Evolutionary conservation across 2,888 invertebrate species (phyloP), one percentile per base, ranked within the genome.

Genomic region (Cephonodes hylas): DNA sequence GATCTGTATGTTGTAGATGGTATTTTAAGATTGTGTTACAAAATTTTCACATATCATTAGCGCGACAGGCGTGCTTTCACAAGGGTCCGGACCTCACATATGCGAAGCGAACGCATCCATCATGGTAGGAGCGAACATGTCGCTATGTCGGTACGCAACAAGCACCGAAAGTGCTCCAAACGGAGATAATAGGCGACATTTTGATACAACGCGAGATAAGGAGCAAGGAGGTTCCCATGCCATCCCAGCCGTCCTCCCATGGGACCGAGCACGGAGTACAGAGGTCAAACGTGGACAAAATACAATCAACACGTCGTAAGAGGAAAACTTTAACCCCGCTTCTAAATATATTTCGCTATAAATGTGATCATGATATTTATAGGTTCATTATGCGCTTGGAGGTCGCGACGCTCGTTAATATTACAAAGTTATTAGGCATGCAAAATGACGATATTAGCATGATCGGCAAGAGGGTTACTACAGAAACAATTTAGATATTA

Each of bases 131-230:
- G 72, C 80, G 83, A 81, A 80, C 82, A 81, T 74, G 84, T 85
- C 81, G 84, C 81, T 81, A 83, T 79, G 83, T 84, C 84, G 83
- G 82, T 83, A 76, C 80, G 76, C 81, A 79, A 90, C 91, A 89
- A 87, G 88, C 84, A 80, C 84, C 86, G 83, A 88, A 89, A 89
- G 86, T 87, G 87, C 81, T 84, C 85, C 81, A 83, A 85, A 81
- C 81, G 75, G 79, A 91, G 92, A 92, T 92, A 91, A 91, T 91
- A 81, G 90, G 85, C 87, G 89, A 91, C 91, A 91, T 83, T 84
- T 80, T 81, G 91, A 92, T 92, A 92, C 92, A 90, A 88, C 84
- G 76, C 75, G 69, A 87, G 91, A 92, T 92, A 91, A 91, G 81
- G 75, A 72, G 65, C 68, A 75, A 79, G 83, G 81, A 82, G 85